Evolutionary conservation across 2,888 invertebrate species (phyloP).

Genomic region (Hydraecia micacea): DNA sequence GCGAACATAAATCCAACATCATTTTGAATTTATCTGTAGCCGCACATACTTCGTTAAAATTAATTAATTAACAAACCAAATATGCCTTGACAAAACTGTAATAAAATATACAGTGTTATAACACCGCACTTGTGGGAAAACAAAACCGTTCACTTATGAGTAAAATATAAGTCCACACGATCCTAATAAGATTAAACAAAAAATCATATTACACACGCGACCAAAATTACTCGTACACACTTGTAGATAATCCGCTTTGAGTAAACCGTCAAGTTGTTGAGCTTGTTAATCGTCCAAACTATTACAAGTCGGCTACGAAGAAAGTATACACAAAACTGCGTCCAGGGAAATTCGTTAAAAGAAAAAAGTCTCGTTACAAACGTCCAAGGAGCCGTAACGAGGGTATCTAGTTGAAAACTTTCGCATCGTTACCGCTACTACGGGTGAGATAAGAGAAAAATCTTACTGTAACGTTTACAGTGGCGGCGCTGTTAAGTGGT

Average conservation of each 20-base stretch:
- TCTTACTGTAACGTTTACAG: slow-evolving; percentile 75
- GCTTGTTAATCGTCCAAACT: slow-evolving; percentile 66
- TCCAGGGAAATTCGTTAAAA: slow-evolving; percentile 78
- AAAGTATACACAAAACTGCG: slow-evolving; percentile 70
- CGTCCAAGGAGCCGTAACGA: slow-evolving; percentile 79
- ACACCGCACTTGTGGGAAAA: slow-evolving; percentile 14
- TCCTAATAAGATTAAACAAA: slow-evolving; percentile 58
- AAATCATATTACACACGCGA: slow-evolving; percentile 65
- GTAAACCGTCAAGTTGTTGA: slow-evolving; percentile 62
- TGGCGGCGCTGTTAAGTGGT: slow-evolving; percentile 56
- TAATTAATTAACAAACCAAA: slow-evolving; percentile 12
- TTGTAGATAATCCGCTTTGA: slow-evolving; percentile 63
- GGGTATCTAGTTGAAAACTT: slow-evolving; percentile 79
- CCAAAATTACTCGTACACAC: slow-evolving; percentile 62
- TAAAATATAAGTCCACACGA: slow-evolving; percentile 36
- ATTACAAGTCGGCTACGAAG: slow-evolving; percentile 62
- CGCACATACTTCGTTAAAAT: background rate
- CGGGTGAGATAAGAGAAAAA: slow-evolving; percentile 81
- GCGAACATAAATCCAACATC: background rate
- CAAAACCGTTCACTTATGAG: slow-evolving; percentile 11
- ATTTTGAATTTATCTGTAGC: background rate
- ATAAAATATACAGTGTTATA: slow-evolving; percentile 17
- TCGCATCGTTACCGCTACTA: slow-evolving; percentile 82
- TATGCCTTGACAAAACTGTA: background rate
- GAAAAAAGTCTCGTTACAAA: slow-evolving; percentile 78